Evolutionary conservation across 2,888 invertebrate genomes (phyloP).

Genomic region (Aporophyla nigra): DNA sequence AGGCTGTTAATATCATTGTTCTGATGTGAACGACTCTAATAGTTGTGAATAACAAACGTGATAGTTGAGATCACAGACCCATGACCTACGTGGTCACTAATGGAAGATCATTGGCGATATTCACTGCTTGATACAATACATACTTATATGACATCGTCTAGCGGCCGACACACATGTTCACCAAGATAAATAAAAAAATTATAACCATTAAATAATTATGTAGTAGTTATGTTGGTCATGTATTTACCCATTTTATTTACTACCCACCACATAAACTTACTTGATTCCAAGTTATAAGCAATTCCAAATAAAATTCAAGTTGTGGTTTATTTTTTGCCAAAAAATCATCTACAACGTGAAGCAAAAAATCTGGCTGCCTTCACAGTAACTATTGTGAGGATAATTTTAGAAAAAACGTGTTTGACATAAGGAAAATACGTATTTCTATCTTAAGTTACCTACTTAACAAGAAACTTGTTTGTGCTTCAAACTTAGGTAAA

Average conservation of each 20-base stretch:
- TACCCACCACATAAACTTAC: background rate
- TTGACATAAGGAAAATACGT: conserved; percentile 49
- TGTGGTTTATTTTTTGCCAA: conserved; percentile 22
- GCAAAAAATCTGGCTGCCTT: conserved; percentile 36
- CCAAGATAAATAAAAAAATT: background rate
- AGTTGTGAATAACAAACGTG: conserved; percentile 36
- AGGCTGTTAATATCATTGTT: background rate
- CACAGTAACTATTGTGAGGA: conserved; percentile 32
- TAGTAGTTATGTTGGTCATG: background rate
- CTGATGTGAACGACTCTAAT: background rate
- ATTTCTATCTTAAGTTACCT: conserved; percentile 4
- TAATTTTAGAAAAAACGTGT: conserved; percentile 41
- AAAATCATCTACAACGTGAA: conserved; percentile 27
- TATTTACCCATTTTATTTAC: background rate
- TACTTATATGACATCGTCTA: conserved; percentile 13
- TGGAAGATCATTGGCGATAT: conserved; percentile 50
- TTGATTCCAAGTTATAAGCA: background rate
- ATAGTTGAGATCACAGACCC: conserved; percentile 46
- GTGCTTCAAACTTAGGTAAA: background rate
- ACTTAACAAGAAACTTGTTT: conserved; percentile 11
- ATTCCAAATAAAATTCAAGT: conserved; percentile 10
- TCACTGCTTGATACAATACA: conserved; percentile 26
- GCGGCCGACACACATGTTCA: background rate
- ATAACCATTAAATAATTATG: background rate
- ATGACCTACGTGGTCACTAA: conserved; percentile 52